These are phyloP conservation scores for Bolinopsis microptera DNA, from an alignment of 37 sponge, comb jelly and placozoan genomes.

Conservation along the genomic window DNA sequence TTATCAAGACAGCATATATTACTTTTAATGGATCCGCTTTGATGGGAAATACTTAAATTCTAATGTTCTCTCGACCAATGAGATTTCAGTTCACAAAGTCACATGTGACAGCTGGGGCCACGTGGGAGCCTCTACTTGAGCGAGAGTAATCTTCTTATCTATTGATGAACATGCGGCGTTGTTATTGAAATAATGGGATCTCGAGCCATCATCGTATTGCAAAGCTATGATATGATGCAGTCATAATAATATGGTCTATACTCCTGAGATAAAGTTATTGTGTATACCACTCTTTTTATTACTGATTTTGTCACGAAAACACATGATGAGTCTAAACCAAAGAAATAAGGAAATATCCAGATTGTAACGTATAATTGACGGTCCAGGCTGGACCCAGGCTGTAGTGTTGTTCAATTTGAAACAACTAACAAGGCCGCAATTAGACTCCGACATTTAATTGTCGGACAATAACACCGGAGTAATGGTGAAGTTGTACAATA, in stretches of 20 bases:
- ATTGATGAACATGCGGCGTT: neutral
- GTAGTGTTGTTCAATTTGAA: too few relatives aligned
- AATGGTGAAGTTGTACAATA: too few relatives aligned
- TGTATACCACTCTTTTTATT: too few relatives aligned
- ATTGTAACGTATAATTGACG: too few relatives aligned
- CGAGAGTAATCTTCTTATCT: neutral
- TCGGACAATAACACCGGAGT: neutral
- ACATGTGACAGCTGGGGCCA: neutral
- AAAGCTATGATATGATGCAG: too few relatives aligned
- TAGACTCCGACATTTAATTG: neutral
- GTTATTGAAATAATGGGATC: neutral
- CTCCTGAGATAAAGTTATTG: too few relatives aligned
- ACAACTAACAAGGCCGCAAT: neutral
- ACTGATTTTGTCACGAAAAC: too few relatives aligned
- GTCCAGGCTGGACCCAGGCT: too few relatives aligned
- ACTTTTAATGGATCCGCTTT: neutral
- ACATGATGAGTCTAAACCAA: too few relatives aligned
- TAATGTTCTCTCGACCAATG: neutral
- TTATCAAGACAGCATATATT: neutral
- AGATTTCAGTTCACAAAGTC: neutral
- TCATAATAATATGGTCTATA: too few relatives aligned
- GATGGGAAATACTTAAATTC: neutral
- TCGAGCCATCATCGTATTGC: too few relatives aligned
- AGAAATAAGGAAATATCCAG: too few relatives aligned
- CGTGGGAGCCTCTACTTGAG: neutral